Evolutionary conservation across 2,113 vertebrate species (phyloP).

Genomic region (Etheostoma cragini): DNA sequence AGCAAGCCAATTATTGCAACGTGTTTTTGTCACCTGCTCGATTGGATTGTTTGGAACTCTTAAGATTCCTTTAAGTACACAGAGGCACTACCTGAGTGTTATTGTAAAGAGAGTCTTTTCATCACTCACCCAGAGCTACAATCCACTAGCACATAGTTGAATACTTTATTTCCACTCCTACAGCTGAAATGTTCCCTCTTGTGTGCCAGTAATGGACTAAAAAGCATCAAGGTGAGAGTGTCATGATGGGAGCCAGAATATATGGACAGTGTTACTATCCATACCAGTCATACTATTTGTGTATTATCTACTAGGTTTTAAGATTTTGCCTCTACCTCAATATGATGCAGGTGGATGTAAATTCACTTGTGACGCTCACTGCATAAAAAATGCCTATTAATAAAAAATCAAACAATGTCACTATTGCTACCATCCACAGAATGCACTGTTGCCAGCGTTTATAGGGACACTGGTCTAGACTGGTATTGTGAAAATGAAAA

Average conservation of each 20-base stretch:
- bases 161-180: constrained; percentile 18
- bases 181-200: constrained; percentile 36
- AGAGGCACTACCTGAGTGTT: constrained; percentile 5
- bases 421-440: not conserved
- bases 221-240: constrained; percentile 38
- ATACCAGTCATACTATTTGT: not conserved
- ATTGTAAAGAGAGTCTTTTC: constrained; percentile 24
- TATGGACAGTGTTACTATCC: too few relatives aligned
- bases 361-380: not conserved
- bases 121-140: constrained; percentile 20
- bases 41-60: constrained; percentile 25
- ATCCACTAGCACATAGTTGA: not conserved
- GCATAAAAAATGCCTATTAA: not conserved
- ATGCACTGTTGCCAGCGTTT: not conserved
- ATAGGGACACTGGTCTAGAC: not conserved
- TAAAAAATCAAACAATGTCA: not conserved
- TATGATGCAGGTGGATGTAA: not conserved
- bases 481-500: not conserved
- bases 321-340: not conserved
- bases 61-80: constrained; percentile 26
- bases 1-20: not conserved
- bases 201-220: constrained; percentile 49
- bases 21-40: not conserved
- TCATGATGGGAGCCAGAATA: constrained; percentile 19
- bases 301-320: not conserved